Evolutionary conservation across 2,888 invertebrate genomes (phyloP).

Genomic region (Lepidocyrtoides sp.): DNA sequence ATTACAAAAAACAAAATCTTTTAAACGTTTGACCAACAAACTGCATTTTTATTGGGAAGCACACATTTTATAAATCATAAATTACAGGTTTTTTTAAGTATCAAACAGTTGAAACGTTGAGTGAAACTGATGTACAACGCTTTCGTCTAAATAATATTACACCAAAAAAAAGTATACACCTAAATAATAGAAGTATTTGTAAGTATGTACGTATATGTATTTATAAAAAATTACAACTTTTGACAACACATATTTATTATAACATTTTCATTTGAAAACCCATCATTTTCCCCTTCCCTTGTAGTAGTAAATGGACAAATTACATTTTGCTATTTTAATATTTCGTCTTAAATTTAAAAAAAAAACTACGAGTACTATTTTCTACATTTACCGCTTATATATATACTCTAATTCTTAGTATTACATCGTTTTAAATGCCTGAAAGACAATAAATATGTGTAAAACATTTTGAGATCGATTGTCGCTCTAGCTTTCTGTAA

Average conservation of each 20-base stretch:
- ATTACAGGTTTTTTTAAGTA: constrained; percentile 55
- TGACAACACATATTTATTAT: background rate
- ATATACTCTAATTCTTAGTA: too few species aligned
- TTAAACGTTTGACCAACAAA: constrained; percentile 7
- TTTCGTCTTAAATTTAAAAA: background rate
- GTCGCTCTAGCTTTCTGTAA: constrained; percentile 74
- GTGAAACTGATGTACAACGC: background rate
- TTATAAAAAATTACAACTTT: constrained; percentile 24
- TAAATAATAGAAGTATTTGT: background rate
- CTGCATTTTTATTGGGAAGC: constrained; percentile 77
- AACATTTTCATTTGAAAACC: background rate
- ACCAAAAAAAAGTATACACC: background rate
- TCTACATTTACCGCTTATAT: background rate
- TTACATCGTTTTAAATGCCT: constrained; percentile 61
- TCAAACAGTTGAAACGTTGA: constrained; percentile 36
- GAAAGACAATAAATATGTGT: constrained; percentile 75
- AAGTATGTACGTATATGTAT: background rate
- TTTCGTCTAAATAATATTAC: background rate
- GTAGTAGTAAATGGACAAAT: background rate
- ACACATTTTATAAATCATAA: constrained; percentile 61
- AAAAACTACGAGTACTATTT: background rate
- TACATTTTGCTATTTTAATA: background rate
- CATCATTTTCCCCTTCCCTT: background rate
- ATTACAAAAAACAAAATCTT: constrained; percentile 4
- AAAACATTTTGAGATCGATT: constrained; percentile 77